Evolutionary conservation across 2,888 invertebrate species (phyloP).

Genomic region (Lordiphosa fenestrarum): DNA sequence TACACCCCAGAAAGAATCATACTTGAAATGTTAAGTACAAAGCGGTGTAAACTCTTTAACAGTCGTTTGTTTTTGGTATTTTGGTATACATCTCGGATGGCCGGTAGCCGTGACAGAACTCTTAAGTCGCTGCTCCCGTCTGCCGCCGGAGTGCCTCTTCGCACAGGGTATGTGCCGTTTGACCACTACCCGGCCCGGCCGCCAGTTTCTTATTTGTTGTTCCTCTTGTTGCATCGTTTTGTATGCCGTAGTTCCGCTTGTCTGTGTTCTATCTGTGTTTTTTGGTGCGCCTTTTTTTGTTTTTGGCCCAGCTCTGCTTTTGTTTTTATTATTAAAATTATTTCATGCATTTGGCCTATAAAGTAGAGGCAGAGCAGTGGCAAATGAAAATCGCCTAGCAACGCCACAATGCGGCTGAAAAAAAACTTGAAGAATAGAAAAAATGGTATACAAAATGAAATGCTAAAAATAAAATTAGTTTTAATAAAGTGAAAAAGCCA

Average conservation of each 20-base stretch:
- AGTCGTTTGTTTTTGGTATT: no score
- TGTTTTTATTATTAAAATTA: slow-evolving; percentile 56
- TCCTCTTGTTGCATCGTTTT: slow-evolving; percentile 2
- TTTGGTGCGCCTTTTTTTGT: slow-evolving; percentile 1
- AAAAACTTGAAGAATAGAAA: slow-evolving; percentile 20
- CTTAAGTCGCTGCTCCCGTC: no score
- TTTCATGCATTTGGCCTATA: slow-evolving; percentile 66
- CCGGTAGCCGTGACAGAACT: no score
- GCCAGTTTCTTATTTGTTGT: slow-evolving; percentile 9
- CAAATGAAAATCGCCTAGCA: slow-evolving; percentile 48
- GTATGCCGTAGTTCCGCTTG: slow-evolving; percentile 21
- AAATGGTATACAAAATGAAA: slow-evolving; percentile 41
- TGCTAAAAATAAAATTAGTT: slow-evolving; percentile 58
- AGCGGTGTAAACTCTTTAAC: no score
- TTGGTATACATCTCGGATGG: no score
- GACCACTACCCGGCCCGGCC: not conserved
- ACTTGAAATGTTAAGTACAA: no score
- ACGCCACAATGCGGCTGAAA: slow-evolving; percentile 29
- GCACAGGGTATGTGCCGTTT: no score
- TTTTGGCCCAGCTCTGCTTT: slow-evolving; percentile 14
- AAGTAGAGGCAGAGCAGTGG: slow-evolving; percentile 29
- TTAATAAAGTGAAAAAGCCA: slow-evolving; percentile 67
- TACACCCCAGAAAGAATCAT: no score
- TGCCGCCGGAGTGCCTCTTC: no score
- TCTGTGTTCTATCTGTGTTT: slow-evolving; percentile 24